Evolutionary conservation across 2,797 vertebrate genomes (phyloP), one percentile per base, ranked within the genome.

Genomic region (Spheniscus humboldti): DNA sequence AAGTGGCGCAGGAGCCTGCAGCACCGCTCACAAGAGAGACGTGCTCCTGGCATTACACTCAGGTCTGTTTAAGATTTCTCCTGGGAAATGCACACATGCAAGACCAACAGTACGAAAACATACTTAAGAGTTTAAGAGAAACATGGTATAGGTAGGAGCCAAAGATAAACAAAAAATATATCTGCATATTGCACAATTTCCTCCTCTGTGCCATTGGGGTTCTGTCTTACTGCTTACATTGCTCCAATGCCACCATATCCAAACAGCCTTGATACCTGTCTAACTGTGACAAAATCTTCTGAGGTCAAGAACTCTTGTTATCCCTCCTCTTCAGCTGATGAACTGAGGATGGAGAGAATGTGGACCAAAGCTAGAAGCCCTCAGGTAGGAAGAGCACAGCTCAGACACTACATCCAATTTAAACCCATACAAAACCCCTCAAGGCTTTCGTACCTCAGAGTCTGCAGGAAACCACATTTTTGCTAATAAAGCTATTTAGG

Each of bases 401-500:
- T 82, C 78, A 57, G n/a, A 57, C 7, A 39, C 31, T 33, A 14
- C 9, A 76, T 56, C 28, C 11, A 86, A 62, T 59, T 68, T 62
- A 82, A 91, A 86, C 11, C 83, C 2, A 4, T 35, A 45, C 78
- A 94, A 94, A 94, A 12, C 22, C 17, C 53, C 57, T 78, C 68
- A 24, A 59, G 8, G 31, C 52, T 67, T 52, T 52, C 2, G 33
- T 31, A 55, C 52, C 64, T 90, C 45, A 52, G 47, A 69, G 23
- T 37, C 87, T 59, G 53, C 52, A 86, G 56, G 73, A 86, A 88
- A 57, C 7, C 57, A 80, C 47, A 59, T 48, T 88, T 91, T 59
- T 90, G 76, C 50, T 94, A 90, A 90, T 83, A 91, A 91, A 83
- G 43, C 53, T 43, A 31, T 82, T 85, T 74, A 79, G 59, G 48